phyloP scores from a whole-genome alignment of 2,888 invertebrate genomes.

The Pachymerium ferrugineum region DNA sequence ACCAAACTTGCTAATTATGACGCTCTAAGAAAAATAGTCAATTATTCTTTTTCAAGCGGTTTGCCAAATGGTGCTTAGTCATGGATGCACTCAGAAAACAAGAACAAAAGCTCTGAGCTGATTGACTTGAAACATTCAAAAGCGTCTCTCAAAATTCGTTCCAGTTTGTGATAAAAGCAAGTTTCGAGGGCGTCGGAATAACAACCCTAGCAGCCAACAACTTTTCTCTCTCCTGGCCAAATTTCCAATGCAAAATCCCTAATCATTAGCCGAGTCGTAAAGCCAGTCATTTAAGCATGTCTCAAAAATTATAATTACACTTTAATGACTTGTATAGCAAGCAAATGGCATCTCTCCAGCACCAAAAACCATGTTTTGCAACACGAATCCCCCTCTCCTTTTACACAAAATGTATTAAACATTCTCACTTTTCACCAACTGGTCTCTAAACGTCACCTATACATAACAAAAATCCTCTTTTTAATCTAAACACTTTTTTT shows the following conservation, averaged over 20 bases:
- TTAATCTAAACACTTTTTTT: not conserved
- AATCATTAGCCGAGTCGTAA: constrained; percentile 2
- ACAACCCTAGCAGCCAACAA: not conserved
- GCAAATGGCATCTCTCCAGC: constrained; percentile 2
- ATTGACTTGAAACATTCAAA: not conserved
- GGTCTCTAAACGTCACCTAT: not conserved
- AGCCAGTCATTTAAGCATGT: not conserved
- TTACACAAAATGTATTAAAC: not conserved
- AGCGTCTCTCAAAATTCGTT: constrained; percentile 2
- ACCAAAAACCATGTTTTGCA: not conserved
- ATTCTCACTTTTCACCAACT: not conserved
- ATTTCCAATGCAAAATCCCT: not conserved
- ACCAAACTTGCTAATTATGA: too few species aligned
- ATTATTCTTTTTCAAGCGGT: too few species aligned
- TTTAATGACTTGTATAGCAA: not conserved
- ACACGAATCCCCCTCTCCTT: too few species aligned
- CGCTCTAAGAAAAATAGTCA: too few species aligned
- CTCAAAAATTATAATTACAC: constrained; percentile 2
- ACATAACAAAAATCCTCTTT: too few species aligned
- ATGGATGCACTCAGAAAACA: not conserved
- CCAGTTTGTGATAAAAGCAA: not conserved
- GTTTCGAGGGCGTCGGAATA: not conserved
- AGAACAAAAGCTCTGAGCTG: not conserved
- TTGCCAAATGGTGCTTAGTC: constrained; percentile 2
- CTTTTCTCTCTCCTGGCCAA: not conserved